These are phyloP conservation scores for Galago senegalensis DNA, from an alignment of 2,797 vertebrate species.

Conservation along the genomic window DNA sequence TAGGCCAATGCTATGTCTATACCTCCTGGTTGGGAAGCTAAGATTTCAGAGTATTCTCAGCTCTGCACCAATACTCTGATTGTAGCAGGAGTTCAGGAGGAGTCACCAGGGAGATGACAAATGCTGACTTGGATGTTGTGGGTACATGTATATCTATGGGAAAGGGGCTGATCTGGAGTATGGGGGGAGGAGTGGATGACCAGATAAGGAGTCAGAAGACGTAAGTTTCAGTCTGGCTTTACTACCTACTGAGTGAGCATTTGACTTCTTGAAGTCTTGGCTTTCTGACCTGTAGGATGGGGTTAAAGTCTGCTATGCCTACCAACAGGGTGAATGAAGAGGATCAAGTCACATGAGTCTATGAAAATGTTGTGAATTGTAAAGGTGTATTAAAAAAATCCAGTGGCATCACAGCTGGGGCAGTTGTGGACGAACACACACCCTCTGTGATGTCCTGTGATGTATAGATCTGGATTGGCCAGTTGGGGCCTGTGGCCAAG, in stretches of 20 bases:
- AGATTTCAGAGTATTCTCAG: background rate
- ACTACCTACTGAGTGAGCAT: background rate
- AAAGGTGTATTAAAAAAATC: background rate
- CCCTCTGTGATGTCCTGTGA: background rate
- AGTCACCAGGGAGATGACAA: background rate
- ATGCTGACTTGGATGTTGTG: background rate
- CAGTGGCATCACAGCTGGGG: background rate
- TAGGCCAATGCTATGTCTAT: background rate
- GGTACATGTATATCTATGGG: rapidly evolving
- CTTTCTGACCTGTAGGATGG: slow-evolving; percentile 60
- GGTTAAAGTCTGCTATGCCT: background rate
- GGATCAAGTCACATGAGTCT: background rate
- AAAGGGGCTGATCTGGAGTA: background rate
- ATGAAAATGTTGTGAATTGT: background rate
- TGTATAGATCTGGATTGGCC: background rate
- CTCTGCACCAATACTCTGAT: background rate
- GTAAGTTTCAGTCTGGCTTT: background rate
- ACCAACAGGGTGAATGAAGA: background rate
- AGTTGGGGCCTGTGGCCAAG: background rate
- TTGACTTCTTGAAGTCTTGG: background rate
- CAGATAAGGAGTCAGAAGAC: background rate
- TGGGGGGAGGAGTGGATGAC: background rate
- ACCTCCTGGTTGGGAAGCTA: background rate
- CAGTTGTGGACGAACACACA: background rate
- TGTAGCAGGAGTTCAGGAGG: background rate